Conservation (phyloP, 2,113 vertebrate species). For the Semnornis frantzii region DNA sequence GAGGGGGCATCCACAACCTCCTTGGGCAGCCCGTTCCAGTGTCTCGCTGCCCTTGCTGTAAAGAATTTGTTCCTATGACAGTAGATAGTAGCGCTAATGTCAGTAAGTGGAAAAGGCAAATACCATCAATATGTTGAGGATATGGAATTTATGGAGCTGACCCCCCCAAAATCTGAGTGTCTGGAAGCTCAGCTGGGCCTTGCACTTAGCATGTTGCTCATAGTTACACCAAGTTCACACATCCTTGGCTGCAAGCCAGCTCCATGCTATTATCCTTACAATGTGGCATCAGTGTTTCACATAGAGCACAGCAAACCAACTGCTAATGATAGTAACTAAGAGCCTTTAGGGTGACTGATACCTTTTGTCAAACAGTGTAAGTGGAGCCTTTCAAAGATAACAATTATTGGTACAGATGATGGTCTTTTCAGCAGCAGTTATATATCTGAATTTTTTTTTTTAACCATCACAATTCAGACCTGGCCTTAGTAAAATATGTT, state of each 20-base stretch:
- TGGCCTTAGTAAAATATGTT: neutral
- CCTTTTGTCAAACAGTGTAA: conserved; percentile 52
- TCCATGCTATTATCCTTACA: neutral
- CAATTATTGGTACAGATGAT: conserved; percentile 57
- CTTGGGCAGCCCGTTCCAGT: no score
- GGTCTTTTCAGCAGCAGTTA: conserved; percentile 11
- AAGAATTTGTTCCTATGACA: no score
- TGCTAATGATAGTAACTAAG: conserved; percentile 69
- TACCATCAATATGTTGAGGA: neutral
- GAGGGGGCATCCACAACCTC: no score
- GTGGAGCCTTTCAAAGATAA: conserved; percentile 63
- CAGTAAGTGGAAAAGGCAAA: neutral
- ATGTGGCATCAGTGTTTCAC: conserved; percentile 1
- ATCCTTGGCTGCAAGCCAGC: conserved; percentile 43
- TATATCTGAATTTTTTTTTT: neutral
- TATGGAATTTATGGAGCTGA: neutral
- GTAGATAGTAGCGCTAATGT: no score
- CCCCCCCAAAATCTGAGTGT: neutral
- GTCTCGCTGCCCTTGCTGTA: no score
- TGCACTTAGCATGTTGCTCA: neutral
- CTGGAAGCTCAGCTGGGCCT: neutral
- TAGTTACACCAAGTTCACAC: neutral
- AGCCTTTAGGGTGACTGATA: conserved; percentile 64
- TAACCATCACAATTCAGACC: neutral
- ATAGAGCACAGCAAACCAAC: conserved; percentile 40